Conservation (phyloP, 1,140 invertebrate species). For the Drosophila leontia region DNA sequence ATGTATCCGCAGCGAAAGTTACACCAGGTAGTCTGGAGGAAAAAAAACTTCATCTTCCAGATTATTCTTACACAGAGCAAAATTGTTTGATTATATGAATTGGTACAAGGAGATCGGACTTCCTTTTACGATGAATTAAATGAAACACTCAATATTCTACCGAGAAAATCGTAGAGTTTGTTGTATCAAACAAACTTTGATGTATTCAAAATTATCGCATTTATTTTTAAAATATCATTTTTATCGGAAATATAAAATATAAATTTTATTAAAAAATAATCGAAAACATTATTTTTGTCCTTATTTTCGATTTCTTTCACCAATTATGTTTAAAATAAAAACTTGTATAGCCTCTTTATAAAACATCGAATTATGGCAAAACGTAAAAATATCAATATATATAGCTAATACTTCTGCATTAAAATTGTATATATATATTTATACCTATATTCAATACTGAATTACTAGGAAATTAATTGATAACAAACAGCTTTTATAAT, state of each 20-base stretch:
- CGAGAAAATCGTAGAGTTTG: neutral
- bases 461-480: too few species aligned
- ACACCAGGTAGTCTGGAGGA: slow-evolving; percentile 6
- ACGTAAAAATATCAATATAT: too few species aligned
- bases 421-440: too few species aligned
- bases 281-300: neutral
- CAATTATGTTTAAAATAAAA: too few species aligned
- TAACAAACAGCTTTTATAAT: too few species aligned
- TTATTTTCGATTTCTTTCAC: too few species aligned
- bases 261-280: neutral
- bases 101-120: neutral
- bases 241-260: too few species aligned
- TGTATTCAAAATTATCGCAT: neutral
- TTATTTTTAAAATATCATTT: neutral
- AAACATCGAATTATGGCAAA: too few species aligned
- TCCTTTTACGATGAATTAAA: neutral
- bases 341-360: too few species aligned
- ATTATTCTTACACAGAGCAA: slow-evolving; percentile 2
- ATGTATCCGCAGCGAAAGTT: slow-evolving; percentile 62
- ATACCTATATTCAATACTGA: too few species aligned
- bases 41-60: slow-evolving; percentile 4
- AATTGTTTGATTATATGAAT: neutral
- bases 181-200: neutral
- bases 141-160: neutral
- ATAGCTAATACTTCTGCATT: too few species aligned